phyloP scores from a whole-genome alignment of 2,113 vertebrate species.

The Physeter macrocephalus region DNA sequence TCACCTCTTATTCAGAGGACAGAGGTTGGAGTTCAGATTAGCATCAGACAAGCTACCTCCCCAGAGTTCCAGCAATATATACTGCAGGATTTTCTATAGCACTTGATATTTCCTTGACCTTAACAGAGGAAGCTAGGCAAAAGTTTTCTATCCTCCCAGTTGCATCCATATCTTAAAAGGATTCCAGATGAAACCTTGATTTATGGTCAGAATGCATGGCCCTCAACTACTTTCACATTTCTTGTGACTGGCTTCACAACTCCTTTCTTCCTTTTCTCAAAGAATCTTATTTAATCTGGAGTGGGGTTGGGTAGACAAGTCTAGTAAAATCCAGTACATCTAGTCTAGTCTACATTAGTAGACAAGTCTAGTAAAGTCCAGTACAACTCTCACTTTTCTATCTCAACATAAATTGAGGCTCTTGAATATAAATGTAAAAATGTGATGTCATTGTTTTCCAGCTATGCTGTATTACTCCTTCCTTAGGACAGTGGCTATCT shows the following conservation, averaged over 20 bases:
- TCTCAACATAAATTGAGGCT: background rate
- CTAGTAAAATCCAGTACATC: background rate
- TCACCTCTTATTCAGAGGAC: background rate
- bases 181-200: background rate
- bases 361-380: background rate
- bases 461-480: background rate
- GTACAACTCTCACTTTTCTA: background rate
- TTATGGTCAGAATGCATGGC: background rate
- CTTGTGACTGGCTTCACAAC: background rate
- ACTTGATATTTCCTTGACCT: background rate
- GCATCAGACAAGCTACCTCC: background rate
- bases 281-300: background rate
- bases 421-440: background rate
- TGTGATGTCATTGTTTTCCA: background rate
- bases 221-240: background rate
- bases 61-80: background rate
- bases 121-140: background rate
- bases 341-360: background rate
- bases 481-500: background rate
- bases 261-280: background rate
- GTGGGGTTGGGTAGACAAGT: background rate
- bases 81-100: rapidly evolving
- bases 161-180: background rate
- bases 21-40: background rate
- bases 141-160: background rate